Base-by-base conservation (phyloP, 1,140 invertebrate genomes). In the Bicyclus anynana region DNA sequence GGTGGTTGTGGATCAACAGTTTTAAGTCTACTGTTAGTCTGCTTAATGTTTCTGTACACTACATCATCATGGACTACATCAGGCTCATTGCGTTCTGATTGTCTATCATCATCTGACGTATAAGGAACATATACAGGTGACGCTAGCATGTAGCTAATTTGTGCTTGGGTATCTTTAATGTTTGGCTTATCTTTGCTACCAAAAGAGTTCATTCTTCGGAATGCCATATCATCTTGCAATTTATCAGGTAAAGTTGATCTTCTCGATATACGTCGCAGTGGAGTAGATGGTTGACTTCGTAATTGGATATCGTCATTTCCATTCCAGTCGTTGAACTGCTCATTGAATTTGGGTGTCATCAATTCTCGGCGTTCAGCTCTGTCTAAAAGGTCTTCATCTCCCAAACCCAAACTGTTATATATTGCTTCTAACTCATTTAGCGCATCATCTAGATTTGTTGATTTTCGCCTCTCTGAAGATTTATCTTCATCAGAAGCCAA, bases 381-480 rank as follows among this genome's bases (percentile, higher is more conserved):
- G 63, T 96, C 95, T 14, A 95, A 71, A 13, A 95, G 84, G 79
- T 96, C 95, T 67, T 96, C 94, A 74, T 97, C 96, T 1, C 93
- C 94, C 13, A 97, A 86, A 12, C 93, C 91, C 16, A 97, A 87
- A 63, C 94, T 95, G 66, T 96, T 95, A 82, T 97, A 97, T 74
- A 97, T 97, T 12, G 94, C 93, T 89, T 98, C 96, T 23, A 98
- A 80, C 83, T 97, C 96, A 65, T 93, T 93, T 5, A 97, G 87
- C 38, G 95, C 96, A 68, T 97, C 95, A 77, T 97, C 95, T 20
- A 96, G 89, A 82, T 96, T 96, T 14, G 91, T 92, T 0, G 94
- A 94, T 69, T 92, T 92, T 64, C 91, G 87, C 57, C 87, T 85
- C 60, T 89, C 74, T 48, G 80, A 81, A 60, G 74, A 79, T 53